Evolutionary conservation across 2,888 invertebrate species (phyloP).

Genomic region (Drosophila nr. perissopoda): DNA sequence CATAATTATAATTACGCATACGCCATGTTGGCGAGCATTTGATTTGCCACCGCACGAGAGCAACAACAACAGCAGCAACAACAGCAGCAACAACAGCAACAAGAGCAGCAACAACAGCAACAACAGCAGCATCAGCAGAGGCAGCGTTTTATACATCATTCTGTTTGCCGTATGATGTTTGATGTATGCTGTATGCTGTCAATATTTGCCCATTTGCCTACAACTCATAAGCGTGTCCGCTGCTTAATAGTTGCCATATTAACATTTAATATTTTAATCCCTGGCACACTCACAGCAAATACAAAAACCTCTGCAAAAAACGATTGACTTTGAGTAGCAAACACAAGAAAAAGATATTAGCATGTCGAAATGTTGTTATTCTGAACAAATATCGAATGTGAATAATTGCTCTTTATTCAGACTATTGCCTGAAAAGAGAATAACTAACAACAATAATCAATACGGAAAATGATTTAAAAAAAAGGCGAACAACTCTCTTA

Average conservation of each 20-base stretch:
- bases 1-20: slow-evolving; percentile 80
- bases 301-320: slow-evolving; percentile 7
- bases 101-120: slow-evolving; percentile 2
- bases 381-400: background rate
- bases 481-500: background rate
- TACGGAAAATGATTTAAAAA: background rate
- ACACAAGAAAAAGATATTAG: background rate
- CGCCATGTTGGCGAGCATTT: slow-evolving; percentile 71
- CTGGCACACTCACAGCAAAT: slow-evolving; percentile 35
- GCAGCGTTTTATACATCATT: slow-evolving; percentile 14
- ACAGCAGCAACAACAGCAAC: background rate
- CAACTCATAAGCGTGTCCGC: slow-evolving; percentile 13
- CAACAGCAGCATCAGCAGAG: background rate
- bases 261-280: slow-evolving; percentile 61
- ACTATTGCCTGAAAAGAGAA: background rate
- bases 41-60: slow-evolving; percentile 49
- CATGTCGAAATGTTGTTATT: background rate
- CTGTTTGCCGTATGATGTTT: slow-evolving; percentile 14
- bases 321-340: slow-evolving; percentile 29
- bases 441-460: background rate
- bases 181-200: slow-evolving; percentile 31
- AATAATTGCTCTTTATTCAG: background rate
- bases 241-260: slow-evolving; percentile 53
- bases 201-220: slow-evolving; percentile 61
- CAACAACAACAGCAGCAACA: slow-evolving; percentile 5